phyloP scores from a whole-genome alignment of 2,888 invertebrate species.

The Eumerus sabulonum region DNA sequence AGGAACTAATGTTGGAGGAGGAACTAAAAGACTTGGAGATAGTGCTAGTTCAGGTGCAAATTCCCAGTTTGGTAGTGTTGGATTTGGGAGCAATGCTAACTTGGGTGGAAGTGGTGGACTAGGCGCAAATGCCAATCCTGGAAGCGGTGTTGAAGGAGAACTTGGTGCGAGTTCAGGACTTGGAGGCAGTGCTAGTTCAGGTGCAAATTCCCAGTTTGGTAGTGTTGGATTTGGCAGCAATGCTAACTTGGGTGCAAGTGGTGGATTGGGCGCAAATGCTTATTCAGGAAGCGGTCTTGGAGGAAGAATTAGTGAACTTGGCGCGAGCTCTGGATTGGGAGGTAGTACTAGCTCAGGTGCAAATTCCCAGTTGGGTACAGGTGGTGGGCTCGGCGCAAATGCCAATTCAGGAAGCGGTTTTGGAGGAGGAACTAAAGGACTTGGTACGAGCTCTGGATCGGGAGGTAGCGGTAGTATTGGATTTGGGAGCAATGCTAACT shows the following conservation, averaged over 20 bases:
- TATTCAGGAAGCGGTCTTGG: conserved; percentile 8
- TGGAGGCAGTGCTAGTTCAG: neutral
- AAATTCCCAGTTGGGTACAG: neutral
- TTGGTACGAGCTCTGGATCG: too few relatives aligned
- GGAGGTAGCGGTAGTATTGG: neutral
- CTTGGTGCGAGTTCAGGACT: neutral
- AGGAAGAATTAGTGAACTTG: neutral
- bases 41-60: too few relatives aligned
- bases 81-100: too few relatives aligned
- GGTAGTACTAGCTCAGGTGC: neutral
- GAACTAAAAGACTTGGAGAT: too few relatives aligned
- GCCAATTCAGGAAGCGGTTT: neutral
- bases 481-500: too few relatives aligned
- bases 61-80: too few relatives aligned
- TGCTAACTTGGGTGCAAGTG: neutral
- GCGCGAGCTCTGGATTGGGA: neutral
- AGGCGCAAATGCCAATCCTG: neutral
- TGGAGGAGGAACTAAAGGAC: too few relatives aligned
- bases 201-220: conserved; percentile 7
- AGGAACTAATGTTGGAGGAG: neutral
- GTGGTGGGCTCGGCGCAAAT: neutral
- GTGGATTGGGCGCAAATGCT: neutral
- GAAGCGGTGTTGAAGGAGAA: conserved; percentile 11
- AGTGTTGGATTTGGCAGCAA: neutral
- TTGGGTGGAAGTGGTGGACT: neutral